Evolutionary conservation across 2,113 vertebrate species (phyloP).

Genomic region (Puma concolor): DNA sequence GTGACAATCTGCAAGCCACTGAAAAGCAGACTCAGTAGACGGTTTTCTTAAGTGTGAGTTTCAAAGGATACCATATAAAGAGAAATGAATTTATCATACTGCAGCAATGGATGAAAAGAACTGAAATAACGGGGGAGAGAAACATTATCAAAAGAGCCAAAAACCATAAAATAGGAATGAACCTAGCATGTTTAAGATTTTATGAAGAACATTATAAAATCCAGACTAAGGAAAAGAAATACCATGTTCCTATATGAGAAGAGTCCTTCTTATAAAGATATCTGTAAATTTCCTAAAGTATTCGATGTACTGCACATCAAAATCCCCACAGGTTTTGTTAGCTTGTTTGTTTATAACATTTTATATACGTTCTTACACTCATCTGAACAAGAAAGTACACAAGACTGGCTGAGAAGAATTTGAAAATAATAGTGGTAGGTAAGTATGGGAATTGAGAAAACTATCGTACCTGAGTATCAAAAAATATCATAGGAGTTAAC

Average conservation of each 20-base stretch:
- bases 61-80: background rate
- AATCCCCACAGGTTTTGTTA: background rate
- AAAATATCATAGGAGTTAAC: background rate
- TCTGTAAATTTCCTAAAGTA: background rate
- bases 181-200: background rate
- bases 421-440: background rate
- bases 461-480: background rate
- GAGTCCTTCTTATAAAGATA: background rate
- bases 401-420: background rate
- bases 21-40: background rate
- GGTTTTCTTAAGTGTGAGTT: background rate
- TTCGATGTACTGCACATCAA: background rate
- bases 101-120: background rate
- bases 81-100: background rate
- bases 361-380: background rate
- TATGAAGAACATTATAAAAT: background rate
- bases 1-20: background rate
- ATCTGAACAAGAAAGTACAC: background rate
- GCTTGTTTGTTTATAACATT: background rate
- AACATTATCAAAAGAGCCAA: background rate
- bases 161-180: background rate
- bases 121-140: background rate
- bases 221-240: background rate
- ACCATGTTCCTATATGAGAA: background rate
- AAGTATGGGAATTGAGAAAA: background rate